A percentile compares a stretch with the other conserved stretches of the same genome.
Conservation (phyloP, 1,140 invertebrate genomes). For the Oncopeltus fasciatus region DNA sequence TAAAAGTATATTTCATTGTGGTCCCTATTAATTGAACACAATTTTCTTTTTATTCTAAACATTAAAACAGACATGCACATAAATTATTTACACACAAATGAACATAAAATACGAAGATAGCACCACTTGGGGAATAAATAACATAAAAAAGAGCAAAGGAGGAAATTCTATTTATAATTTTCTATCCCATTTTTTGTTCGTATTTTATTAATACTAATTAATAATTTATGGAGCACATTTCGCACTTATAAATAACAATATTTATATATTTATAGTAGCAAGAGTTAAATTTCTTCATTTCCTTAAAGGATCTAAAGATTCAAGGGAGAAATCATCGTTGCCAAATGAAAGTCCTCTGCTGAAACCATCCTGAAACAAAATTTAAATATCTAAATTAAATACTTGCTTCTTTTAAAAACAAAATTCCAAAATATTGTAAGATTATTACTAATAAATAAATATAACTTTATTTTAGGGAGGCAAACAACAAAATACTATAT, state of each 20-base stretch:
- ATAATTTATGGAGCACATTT: neutral
- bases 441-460: no score
- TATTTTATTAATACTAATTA: neutral
- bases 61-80: neutral
- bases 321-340: conserved; percentile 72
- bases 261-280: neutral
- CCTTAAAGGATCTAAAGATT: conserved; percentile 63
- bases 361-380: conserved; percentile 55
- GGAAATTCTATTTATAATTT: neutral
- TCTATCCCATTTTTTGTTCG: neutral
- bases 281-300: conserved; percentile 26
- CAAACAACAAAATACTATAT: no score
- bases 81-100: neutral
- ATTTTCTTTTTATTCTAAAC: neutral
- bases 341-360: conserved; percentile 62
- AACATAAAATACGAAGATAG: neutral
- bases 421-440: no score
- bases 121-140: conserved; percentile 1
- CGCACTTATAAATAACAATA: neutral
- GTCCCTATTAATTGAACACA: conserved; percentile 2
- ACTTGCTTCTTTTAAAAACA: no score
- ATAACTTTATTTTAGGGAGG: no score
- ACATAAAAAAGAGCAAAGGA: neutral
- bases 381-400: no score
- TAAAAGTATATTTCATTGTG: neutral